These are phyloP conservation scores for Gorsachius goisagi DNA, from an alignment of 2,113 vertebrate genomes.

Conservation along the genomic window DNA sequence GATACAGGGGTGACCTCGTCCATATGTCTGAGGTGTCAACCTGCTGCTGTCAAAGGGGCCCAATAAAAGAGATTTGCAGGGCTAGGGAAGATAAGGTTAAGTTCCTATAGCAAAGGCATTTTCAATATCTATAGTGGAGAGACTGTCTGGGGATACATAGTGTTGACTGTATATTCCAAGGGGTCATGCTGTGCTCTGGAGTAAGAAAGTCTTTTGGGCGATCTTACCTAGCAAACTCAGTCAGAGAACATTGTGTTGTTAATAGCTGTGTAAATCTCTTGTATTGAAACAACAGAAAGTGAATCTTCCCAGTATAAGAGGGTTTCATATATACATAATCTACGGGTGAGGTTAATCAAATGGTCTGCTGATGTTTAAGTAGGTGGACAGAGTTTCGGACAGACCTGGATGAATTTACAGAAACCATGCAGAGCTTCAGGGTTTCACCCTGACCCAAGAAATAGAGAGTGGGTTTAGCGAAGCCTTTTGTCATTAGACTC, in stretches of 20 bases:
- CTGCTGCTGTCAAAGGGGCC: background rate
- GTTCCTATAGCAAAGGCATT: background rate
- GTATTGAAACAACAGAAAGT: background rate
- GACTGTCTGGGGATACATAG: fast-evolving
- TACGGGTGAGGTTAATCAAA: background rate
- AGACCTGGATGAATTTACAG: background rate
- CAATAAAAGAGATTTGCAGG: background rate
- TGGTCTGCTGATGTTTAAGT: background rate
- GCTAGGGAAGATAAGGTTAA: background rate
- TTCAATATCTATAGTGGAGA: background rate
- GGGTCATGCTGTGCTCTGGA: background rate
- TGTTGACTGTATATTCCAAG: background rate
- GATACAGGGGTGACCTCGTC: background rate
- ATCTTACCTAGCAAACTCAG: background rate
- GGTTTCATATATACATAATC: background rate
- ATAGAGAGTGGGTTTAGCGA: background rate
- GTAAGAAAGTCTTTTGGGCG: background rate
- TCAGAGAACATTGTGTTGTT: background rate
- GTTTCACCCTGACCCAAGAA: background rate
- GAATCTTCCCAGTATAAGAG: background rate
- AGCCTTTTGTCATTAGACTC: background rate
- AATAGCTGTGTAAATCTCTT: background rate
- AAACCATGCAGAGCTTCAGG: background rate
- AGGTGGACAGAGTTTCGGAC: background rate
- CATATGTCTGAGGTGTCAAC: background rate